Conservation (phyloP, 2,797 vertebrate genomes). For the Mico argentatus region DNA sequence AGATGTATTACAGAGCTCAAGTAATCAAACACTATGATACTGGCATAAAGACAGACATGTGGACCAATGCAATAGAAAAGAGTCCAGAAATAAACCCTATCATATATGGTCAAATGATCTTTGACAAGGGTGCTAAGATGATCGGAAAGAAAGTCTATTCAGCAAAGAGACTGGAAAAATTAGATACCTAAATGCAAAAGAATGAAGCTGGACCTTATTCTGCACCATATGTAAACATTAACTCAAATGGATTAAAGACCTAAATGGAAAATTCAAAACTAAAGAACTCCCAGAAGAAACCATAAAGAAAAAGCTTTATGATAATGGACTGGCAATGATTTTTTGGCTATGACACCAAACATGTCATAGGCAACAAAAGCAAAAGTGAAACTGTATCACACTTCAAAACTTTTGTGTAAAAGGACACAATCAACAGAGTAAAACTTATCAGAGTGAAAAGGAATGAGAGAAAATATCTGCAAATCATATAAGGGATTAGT, state of each 20-base stretch:
- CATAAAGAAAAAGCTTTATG: background rate
- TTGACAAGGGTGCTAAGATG: background rate
- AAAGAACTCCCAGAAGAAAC: constrained; percentile 6
- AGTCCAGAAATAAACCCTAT: constrained; percentile 12
- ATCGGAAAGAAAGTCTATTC: constrained; percentile 16
- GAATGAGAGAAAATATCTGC: constrained; percentile 16
- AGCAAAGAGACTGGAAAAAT: background rate
- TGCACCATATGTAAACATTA: background rate
- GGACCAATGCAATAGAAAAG: background rate
- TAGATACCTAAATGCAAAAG: background rate
- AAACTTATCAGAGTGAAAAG: background rate
- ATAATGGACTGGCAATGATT: background rate
- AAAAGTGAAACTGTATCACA: background rate
- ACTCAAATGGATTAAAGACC: background rate
- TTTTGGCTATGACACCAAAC: background rate
- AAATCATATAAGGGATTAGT: background rate
- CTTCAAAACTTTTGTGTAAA: background rate
- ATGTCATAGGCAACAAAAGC: background rate
- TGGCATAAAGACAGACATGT: background rate
- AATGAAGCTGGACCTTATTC: background rate
- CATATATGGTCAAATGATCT: background rate
- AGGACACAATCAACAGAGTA: background rate
- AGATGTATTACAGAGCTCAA: background rate
- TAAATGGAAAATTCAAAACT: background rate
- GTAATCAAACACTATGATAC: background rate